phyloP scores from a whole-genome alignment of 1,140 invertebrate species.

The Holotrichia oblita region DNA sequence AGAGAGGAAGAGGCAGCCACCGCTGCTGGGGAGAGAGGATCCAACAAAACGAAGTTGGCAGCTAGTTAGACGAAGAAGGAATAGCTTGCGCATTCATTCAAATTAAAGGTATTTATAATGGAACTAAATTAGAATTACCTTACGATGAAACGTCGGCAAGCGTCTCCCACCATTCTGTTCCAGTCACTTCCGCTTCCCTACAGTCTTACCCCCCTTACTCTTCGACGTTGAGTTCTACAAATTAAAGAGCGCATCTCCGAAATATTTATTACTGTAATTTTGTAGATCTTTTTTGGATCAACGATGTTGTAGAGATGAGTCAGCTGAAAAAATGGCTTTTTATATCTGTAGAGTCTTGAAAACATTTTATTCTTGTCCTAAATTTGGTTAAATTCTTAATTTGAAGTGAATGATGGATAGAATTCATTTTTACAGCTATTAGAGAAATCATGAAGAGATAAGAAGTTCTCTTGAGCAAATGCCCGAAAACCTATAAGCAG shows the following conservation, averaged over 20 bases:
- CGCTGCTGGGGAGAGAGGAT: neutral
- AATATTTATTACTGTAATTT: slow-evolving; percentile 19
- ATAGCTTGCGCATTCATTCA: neutral
- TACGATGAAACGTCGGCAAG: neutral
- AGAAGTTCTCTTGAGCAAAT: no score
- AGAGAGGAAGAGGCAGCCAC: neutral
- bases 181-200: neutral
- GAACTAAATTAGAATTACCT: slow-evolving; percentile 26
- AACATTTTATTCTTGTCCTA: no score
- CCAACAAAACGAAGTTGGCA: neutral
- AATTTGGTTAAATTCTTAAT: no score
- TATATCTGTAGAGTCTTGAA: no score
- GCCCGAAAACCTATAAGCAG: no score
- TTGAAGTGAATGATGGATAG: no score
- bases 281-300: slow-evolving; percentile 9
- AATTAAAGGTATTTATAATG: slow-evolving; percentile 26
- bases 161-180: neutral
- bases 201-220: neutral
- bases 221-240: neutral
- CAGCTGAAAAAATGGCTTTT: neutral
- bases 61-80: neutral
- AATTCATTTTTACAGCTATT: no score
- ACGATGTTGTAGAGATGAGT: neutral
- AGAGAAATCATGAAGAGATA: no score
- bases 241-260: slow-evolving; percentile 12